Evolutionary conservation across 2,113 vertebrate genomes (phyloP).

Genomic region (Ranitomeya variabilis): DNA sequence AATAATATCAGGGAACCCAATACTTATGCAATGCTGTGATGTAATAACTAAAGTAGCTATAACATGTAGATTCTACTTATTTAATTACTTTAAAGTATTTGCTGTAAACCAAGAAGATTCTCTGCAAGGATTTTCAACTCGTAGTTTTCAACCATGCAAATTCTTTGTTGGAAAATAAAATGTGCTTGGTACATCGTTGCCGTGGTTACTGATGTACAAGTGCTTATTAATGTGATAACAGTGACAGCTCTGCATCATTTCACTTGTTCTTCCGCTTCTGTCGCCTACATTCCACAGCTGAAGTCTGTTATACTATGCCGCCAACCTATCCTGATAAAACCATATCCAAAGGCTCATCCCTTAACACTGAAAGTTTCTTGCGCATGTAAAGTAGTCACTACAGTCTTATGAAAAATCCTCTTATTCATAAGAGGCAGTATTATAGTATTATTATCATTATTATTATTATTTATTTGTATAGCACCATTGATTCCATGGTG

Average conservation of each 20-base stretch:
- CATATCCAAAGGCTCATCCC: not conserved
- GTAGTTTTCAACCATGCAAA: not conserved
- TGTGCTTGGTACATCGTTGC: constrained; percentile 7
- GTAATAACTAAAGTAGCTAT: not conserved
- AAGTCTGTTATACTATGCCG: not conserved
- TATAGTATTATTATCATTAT: too few relatives aligned
- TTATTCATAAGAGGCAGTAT: too few relatives aligned
- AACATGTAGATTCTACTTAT: not conserved
- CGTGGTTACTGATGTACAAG: constrained; percentile 28
- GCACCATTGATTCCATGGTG: too few relatives aligned
- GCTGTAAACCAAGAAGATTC: not conserved
- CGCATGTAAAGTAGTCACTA: not conserved
- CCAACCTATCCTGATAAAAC: not conserved
- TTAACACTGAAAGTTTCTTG: not conserved
- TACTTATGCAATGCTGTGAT: too few relatives aligned
- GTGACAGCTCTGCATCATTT: constrained; percentile 25
- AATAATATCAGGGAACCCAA: too few relatives aligned
- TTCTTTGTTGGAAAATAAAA: not conserved
- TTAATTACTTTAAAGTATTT: not conserved
- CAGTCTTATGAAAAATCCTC: not conserved
- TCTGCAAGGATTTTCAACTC: not conserved
- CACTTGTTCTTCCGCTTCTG: not conserved
- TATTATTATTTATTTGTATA: too few relatives aligned
- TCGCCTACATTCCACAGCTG: constrained; percentile 21
- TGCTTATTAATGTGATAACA: constrained; percentile 18